Conservation (phyloP, 2,797 vertebrate species). For the Toxotes lorentzi region DNA sequence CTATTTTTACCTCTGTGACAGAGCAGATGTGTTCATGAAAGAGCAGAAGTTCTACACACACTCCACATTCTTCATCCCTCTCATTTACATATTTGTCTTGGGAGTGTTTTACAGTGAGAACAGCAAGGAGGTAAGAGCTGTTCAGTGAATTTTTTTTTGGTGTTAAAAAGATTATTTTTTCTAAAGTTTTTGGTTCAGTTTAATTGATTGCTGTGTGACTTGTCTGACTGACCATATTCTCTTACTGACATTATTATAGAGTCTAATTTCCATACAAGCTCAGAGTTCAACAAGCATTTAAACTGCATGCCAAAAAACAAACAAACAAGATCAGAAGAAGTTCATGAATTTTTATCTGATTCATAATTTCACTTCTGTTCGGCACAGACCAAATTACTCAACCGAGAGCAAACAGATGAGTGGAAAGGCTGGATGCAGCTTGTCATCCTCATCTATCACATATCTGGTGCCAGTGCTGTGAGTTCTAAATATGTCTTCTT, state of each 20-base stretch:
- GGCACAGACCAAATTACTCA: constrained; percentile 92
- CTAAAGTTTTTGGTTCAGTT: background rate
- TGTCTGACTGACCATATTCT: background rate
- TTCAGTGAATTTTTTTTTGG: too few relatives aligned
- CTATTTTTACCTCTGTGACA: constrained; percentile 98
- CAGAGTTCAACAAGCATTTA: background rate
- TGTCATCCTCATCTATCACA: constrained; percentile 98
- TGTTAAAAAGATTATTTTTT: background rate
- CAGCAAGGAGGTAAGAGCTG: constrained; percentile 93
- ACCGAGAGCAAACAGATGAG: constrained; percentile 98
- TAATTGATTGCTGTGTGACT: background rate
- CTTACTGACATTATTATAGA: background rate
- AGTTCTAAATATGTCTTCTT: constrained; percentile 71
- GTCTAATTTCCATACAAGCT: background rate
- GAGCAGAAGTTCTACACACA: constrained; percentile 99
- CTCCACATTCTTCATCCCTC: constrained; percentile 97
- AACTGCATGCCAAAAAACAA: background rate
- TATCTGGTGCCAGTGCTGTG: constrained; percentile 98
- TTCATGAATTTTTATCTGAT: background rate
- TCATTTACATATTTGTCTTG: constrained; percentile 95
- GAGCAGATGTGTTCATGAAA: constrained; percentile 98
- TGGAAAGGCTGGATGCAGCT: constrained; percentile 99
- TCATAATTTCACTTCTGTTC: background rate
- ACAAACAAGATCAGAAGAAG: background rate
- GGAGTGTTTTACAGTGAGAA: constrained; percentile 97